Evolutionary conservation across 2,888 invertebrate genomes (phyloP), one percentile per base, ranked within the genome.

Genomic region (Blastobasis adustella): DNA sequence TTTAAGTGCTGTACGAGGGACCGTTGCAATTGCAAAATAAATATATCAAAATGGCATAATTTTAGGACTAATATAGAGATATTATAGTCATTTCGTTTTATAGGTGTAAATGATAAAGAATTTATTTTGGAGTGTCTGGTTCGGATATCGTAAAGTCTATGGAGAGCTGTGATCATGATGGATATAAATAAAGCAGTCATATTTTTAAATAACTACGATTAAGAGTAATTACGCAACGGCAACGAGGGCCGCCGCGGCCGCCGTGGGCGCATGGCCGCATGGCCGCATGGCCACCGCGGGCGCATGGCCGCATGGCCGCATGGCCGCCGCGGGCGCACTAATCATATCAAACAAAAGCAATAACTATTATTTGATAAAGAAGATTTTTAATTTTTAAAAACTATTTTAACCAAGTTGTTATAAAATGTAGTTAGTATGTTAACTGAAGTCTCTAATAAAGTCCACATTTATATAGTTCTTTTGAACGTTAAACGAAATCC

Each of bases 11-110:
- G 84, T 76, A 81, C 73, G 87, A 86, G 87, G 87, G 87, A 88
- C 87, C 87, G 87, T 87, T 88, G 87, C 87, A 88, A 88, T 87
- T 80, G 87, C 87, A 87, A 86, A 85, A 76, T 85, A 81, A 83
- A 84, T 85, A 82, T 87, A 87, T 83, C 80, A 82, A 88, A 86
- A 87, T 85, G 84, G 87, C 87, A 87, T 87, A 88, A 87, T 87
- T 73, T 83, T 88, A 87, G 85, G 81, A 79, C 80, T 86, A 88
- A 86, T 76, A 74, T 84, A 87, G 84, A 82, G 70, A 80, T 86
- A 86, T 76, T 78, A 79, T 86, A 88, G 87, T 87, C 86, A 86
- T 88, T 88, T 87, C 80, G 82, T 86, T 88, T 86, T 81, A 79
- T 87, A 85, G 87, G 82, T 85, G 78, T 87, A 86, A 82, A 81